Evolutionary conservation across 1,140 invertebrate species (phyloP).

Genomic region (Acromyrmex heyeri): DNA sequence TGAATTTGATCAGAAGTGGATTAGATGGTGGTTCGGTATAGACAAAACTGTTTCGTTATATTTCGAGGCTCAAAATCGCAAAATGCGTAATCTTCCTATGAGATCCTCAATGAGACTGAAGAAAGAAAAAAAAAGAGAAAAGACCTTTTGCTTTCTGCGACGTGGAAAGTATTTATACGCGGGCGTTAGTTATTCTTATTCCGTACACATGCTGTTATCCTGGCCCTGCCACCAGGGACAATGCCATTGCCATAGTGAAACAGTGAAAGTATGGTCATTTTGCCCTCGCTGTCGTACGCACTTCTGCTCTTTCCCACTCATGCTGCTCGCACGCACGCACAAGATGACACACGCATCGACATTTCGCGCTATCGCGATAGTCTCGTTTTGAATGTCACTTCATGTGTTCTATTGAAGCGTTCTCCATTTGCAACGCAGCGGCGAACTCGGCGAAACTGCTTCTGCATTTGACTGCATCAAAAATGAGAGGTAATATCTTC

Average conservation of each 20-base stretch:
- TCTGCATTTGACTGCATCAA: constrained; percentile 13
- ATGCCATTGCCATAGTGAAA: constrained; percentile 86
- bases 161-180: constrained; percentile 40
- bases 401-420: background rate
- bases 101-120: background rate
- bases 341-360: constrained; percentile 16
- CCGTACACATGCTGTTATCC: constrained; percentile 80
- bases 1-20: background rate
- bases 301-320: constrained; percentile 66
- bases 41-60: background rate
- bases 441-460: constrained; percentile 21
- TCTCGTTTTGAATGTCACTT: constrained; percentile 41
- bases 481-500: constrained; percentile 36
- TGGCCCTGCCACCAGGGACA: constrained; percentile 80
- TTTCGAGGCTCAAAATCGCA: background rate
- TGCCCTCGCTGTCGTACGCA: constrained; percentile 71
- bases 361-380: constrained; percentile 48
- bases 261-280: constrained; percentile 86
- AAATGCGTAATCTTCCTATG: background rate
- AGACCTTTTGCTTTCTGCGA: constrained; percentile 69
- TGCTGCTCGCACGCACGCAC: constrained; percentile 14
- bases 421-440: background rate
- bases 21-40: background rate
- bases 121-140: constrained; percentile 69
- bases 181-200: constrained; percentile 73